Conservation (phyloP, 92 coral and sea anemone species). For the Epizoanthus illoricatus region DNA sequence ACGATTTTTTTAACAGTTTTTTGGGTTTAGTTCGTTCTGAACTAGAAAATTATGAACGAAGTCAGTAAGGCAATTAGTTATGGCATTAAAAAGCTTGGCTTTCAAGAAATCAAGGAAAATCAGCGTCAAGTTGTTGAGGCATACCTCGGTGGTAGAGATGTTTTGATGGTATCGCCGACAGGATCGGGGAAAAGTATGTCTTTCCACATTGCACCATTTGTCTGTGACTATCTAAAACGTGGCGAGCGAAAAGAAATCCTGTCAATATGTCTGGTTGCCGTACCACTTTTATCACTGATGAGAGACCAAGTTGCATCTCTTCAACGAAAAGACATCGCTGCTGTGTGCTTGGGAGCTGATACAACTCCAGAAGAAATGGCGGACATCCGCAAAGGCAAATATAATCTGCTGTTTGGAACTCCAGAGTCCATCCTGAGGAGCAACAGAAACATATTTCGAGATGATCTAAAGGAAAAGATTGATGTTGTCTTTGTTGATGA, state of each 20-base stretch:
- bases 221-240: constrained; percentile 1
- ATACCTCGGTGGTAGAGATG: constrained; percentile 41
- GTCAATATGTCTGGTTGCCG: constrained; percentile 46
- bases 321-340: constrained; percentile 39
- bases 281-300: constrained; percentile 47
- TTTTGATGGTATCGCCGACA: constrained; percentile 47
- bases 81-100: constrained; percentile 45
- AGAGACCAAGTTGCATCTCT: constrained; percentile 45
- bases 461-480: constrained; percentile 1
- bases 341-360: constrained; percentile 51
- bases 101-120: constrained; percentile 28
- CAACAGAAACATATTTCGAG: constrained; percentile 15
- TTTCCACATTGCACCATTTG: constrained; percentile 51
- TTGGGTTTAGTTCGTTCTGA: no score
- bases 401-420: constrained; percentile 41
- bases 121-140: constrained; percentile 49
- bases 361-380: constrained; percentile 21
- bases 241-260: constrained; percentile 21
- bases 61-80: constrained; percentile 5
- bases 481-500: constrained; percentile 42
- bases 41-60: not conserved
- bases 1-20: no score
- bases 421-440: constrained; percentile 39
- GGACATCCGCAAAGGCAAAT: constrained; percentile 31
- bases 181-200: constrained; percentile 53